Base-by-base conservation (phyloP, 23 tunicate genomes). In the Phallusia fumigata region DNA sequence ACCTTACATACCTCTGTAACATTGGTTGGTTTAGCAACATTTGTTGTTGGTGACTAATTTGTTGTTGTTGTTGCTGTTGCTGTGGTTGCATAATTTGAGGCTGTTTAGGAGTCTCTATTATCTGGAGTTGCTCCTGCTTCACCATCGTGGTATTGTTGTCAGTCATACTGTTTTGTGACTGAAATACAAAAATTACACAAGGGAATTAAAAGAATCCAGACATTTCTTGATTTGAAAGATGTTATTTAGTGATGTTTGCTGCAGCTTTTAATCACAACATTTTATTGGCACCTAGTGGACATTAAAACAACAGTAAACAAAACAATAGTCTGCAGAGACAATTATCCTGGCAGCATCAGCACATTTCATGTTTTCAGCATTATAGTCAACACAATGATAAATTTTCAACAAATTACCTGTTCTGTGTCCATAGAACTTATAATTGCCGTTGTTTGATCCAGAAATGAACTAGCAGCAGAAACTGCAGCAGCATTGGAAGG, bases 121-220 rank as follows among this genome's bases (percentile, higher is more conserved):
- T 47, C 36, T 84, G 81, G 19, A 31, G 81, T 76, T 76, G 87
- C 32, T 53, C 73, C 76, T 83, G 86, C 32, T 84, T 79, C 15
- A 24, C 34, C 31, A 53, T 36, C 19, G 28, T 31, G 3, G 21
- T 31, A 19, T 83, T 76, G 8, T 33, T 83, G 79, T 33, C 78
- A 74, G 22, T 74, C 5, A 15, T 15, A 19, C 2, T 30, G 30
- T 33, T 74, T 34, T 74, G 78, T 74, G 36, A 22, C 69, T 58
- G 69, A 22, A 58, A 58, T 1, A 58, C 28, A 58, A 58, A 21
- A 40, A 40, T 40, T 3, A 40, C 47, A n/a, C n/a, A n/a, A n/a
- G n/a, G n/a, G n/a, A n/a, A n/a, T n/a, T n/a, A n/a, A n/a, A n/a
- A n/a, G n/a, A n/a, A n/a, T n/a, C n/a, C n/a, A n/a, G n/a, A n/a